Conservation (phyloP, 2,888 invertebrate species). For the Zeuzera pyrina region DNA sequence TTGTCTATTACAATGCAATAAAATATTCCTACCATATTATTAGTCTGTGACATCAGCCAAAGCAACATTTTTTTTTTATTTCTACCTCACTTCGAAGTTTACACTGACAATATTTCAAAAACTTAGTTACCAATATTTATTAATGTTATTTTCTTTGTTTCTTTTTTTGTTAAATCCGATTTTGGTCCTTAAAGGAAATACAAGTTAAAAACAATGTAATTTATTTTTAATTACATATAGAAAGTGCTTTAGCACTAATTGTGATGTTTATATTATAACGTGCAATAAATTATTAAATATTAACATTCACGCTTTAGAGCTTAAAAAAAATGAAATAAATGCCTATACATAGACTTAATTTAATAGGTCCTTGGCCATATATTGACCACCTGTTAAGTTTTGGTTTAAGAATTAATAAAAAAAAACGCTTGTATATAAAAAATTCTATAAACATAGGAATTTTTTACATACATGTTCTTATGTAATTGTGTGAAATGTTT, state of each 20-base stretch:
- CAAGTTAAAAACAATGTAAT: slow-evolving; percentile 16
- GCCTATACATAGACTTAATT: slow-evolving; percentile 14
- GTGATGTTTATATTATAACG: slow-evolving; percentile 32
- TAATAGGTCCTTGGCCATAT: slow-evolving; percentile 12
- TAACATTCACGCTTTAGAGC: slow-evolving; percentile 15
- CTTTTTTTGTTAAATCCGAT: slow-evolving; percentile 19
- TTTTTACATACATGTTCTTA: no score
- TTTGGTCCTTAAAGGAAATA: slow-evolving; percentile 8
- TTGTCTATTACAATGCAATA: slow-evolving; percentile 2
- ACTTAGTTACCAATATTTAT: slow-evolving; percentile 31
- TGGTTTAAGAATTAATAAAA: slow-evolving; percentile 8
- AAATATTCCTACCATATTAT: slow-evolving; percentile 8
- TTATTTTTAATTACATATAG: slow-evolving; percentile 19
- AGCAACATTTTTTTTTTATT: slow-evolving; percentile 20
- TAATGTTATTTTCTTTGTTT: slow-evolving; percentile 14
- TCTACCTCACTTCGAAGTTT: slow-evolving; percentile 34
- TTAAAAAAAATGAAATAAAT: slow-evolving; percentile 2
- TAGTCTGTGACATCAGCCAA: slow-evolving; percentile 16
- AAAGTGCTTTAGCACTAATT: slow-evolving; percentile 36
- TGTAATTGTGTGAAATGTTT: no score
- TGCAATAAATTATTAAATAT: slow-evolving; percentile 18
- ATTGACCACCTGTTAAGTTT: slow-evolving; percentile 16
- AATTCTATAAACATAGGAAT: no score
- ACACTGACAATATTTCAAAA: slow-evolving; percentile 18
- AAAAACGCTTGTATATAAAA: no score